Percentiles rank a stretch among this genome's conserved stretches.
phyloP scores from a whole-genome alignment of 2,888 invertebrate genomes.

The Melinopterus prodromus region DNA sequence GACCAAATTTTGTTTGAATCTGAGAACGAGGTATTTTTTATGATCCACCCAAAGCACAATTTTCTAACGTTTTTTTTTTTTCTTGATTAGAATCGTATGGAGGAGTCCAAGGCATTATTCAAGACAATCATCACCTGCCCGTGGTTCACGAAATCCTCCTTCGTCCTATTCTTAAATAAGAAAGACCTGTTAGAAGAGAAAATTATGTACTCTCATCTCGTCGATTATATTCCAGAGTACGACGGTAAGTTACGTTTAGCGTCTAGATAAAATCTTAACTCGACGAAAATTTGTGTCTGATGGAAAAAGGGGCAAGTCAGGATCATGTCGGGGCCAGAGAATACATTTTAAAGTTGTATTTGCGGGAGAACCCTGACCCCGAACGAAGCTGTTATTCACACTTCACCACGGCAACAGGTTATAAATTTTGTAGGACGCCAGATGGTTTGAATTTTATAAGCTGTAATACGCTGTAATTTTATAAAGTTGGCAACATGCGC shows the following conservation, averaged over 20 bases:
- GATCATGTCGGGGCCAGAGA: conserved; percentile 85
- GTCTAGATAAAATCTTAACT: too few relatives aligned
- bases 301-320: conserved; percentile 76
- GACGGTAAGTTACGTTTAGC: conserved; percentile 79
- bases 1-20: conserved; percentile 99
- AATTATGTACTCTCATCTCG: conserved; percentile 99
- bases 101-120: conserved; percentile 99
- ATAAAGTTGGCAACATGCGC: not conserved
- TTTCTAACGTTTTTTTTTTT: not conserved
- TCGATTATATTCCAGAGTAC: conserved; percentile 99
- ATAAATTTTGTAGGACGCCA: conserved; percentile 15
- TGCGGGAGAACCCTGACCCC: conserved; percentile 91
- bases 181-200: conserved; percentile 99
- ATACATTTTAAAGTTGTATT: conserved; percentile 88
- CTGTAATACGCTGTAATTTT: not conserved
- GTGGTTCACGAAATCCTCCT: conserved; percentile 99
- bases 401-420: conserved; percentile 98
- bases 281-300: not conserved
- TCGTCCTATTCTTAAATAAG: conserved; percentile 99
- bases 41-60: too few relatives aligned
- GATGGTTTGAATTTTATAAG: not conserved
- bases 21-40: conserved; percentile 96
- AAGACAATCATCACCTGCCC: conserved; percentile 99
- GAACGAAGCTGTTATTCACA: conserved; percentile 96
- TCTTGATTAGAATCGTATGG: conserved; percentile 95